Evolutionary conservation across 1,140 invertebrate genomes (phyloP).

Genomic region (Eulimnadia texana): DNA sequence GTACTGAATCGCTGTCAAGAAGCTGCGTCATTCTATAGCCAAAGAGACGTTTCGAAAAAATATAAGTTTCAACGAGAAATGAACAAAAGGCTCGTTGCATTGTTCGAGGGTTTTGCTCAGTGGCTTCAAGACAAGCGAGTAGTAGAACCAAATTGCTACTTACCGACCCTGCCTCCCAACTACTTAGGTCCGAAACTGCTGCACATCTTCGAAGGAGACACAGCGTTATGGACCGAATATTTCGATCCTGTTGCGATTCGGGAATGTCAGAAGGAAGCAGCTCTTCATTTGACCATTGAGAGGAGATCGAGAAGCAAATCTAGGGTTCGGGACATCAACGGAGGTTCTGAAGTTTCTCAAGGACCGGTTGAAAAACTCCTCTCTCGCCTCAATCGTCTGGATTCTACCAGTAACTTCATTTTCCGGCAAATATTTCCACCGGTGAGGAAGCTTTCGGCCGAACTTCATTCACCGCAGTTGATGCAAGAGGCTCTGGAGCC

Average conservation of each 20-base stretch:
- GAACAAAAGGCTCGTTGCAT: neutral
- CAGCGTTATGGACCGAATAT: constrained; percentile 7
- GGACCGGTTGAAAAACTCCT: neutral
- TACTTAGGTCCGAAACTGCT: constrained; percentile 16
- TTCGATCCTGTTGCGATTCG: constrained; percentile 7
- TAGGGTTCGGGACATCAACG: neutral
- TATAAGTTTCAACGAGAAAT: neutral
- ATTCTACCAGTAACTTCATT: no score
- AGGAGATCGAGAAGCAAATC: no score
- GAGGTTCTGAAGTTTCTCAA: neutral
- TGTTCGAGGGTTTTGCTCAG: constrained; percentile 24
- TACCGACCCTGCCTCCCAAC: constrained; percentile 30
- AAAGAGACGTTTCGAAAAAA: neutral
- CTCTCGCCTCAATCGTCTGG: neutral
- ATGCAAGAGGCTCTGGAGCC: neutral
- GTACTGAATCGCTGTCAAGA: neutral
- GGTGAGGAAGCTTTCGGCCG: neutral
- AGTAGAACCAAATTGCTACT: constrained; percentile 29
- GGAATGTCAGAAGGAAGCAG: no score
- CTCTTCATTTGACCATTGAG: no score
- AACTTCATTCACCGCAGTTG: neutral
- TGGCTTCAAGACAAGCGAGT: constrained; percentile 32
- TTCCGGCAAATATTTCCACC: neutral
- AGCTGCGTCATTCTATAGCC: neutral
- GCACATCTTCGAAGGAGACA: constrained; percentile 3